Conservation (phyloP, 1,140 invertebrate species). For the Papilio polytes region DNA sequence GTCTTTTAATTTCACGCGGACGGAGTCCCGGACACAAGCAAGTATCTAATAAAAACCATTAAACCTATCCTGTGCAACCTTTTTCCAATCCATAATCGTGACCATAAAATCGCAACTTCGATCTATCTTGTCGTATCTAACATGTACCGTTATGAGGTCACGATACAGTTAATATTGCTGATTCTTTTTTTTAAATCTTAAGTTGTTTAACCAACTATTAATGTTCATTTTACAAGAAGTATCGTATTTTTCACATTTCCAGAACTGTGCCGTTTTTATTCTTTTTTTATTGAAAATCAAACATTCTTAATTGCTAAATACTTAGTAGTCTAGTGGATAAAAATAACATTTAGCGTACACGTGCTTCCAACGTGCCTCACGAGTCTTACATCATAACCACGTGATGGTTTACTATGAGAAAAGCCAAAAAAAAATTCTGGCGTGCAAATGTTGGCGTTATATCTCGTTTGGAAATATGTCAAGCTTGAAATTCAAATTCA, state of each 20-base stretch:
- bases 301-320: not conserved
- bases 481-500: constrained; percentile 13
- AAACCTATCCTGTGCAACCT: too few species aligned
- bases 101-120: too few species aligned
- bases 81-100: too few species aligned
- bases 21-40: too few species aligned
- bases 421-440: constrained; percentile 14
- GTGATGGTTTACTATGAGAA: not conserved
- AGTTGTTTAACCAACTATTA: not conserved
- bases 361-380: not conserved
- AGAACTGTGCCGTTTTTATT: too few species aligned
- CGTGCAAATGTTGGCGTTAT: constrained; percentile 2
- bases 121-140: not conserved
- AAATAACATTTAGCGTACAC: constrained; percentile 1
- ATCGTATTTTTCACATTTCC: too few species aligned
- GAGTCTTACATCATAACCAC: not conserved
- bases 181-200: too few species aligned
- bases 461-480: constrained; percentile 15
- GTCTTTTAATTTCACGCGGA: too few species aligned
- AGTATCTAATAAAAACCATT: too few species aligned
- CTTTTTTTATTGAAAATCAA: too few species aligned
- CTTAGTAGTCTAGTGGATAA: not conserved
- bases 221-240: too few species aligned
- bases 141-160: not conserved
- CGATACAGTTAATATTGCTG: not conserved